A percentile compares a stretch with the other conserved stretches of the same genome.
Evolutionary conservation across 2,113 vertebrate genomes (phyloP).

Genomic region (Puffinus mauretanicus): DNA sequence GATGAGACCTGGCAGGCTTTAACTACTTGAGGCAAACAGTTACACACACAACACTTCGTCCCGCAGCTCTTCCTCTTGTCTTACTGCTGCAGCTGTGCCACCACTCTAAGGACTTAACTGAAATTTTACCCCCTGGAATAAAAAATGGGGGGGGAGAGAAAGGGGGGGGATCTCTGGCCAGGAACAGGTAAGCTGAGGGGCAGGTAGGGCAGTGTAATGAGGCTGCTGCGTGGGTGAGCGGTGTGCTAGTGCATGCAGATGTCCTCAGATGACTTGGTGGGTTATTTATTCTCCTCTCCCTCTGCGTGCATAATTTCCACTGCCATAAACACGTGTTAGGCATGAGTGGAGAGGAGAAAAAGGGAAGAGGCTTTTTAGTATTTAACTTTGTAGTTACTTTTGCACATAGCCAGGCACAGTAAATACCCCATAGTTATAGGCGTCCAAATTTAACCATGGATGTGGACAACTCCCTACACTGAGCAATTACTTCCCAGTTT

Average conservation of each 20-base stretch:
- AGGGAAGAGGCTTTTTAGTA: background rate
- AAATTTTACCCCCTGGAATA: background rate
- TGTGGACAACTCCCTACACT: slow-evolving; percentile 8
- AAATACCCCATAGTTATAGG: background rate
- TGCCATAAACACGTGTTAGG: background rate
- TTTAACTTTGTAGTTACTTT: background rate
- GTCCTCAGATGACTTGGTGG: slow-evolving; percentile 15
- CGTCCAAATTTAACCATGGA: background rate
- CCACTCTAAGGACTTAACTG: background rate
- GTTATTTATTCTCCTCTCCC: slow-evolving; percentile 32
- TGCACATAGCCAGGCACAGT: background rate
- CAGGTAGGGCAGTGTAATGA: background rate
- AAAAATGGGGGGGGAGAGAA: background rate
- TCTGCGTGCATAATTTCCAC: background rate
- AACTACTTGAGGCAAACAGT: background rate
- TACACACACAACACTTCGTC: background rate
- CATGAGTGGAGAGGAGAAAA: background rate
- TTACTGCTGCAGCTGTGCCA: background rate
- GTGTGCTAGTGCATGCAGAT: background rate
- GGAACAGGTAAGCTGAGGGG: background rate
- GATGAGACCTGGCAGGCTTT: background rate
- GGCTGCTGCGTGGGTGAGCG: background rate
- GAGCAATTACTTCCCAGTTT: background rate
- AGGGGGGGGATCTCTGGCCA: rapidly evolving
- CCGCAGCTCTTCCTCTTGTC: background rate